Evolutionary conservation across 2,797 vertebrate species (phyloP).

Genomic region (Caiman crocodilus): DNA sequence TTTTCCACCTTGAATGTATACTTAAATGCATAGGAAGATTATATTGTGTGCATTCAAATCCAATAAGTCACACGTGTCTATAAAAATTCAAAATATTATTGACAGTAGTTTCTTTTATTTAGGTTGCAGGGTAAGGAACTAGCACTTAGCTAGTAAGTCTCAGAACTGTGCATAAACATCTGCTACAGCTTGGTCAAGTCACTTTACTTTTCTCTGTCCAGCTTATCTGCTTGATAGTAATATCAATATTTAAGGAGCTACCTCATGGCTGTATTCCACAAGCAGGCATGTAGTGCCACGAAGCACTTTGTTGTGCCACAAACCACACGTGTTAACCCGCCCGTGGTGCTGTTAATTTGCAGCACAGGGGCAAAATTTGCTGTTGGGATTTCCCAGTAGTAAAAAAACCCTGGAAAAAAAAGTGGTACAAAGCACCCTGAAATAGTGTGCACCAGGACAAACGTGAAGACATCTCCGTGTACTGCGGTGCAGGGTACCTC

Average conservation of each 20-base stretch:
- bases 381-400: too few species aligned
- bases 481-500: too few species aligned
- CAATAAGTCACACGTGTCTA: background rate
- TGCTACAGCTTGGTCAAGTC: background rate
- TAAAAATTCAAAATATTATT: background rate
- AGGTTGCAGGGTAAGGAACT: background rate
- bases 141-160: background rate
- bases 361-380: too few species aligned
- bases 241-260: background rate
- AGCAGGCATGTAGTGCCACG: too few species aligned
- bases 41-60: background rate
- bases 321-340: too few species aligned
- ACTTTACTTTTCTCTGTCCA: background rate
- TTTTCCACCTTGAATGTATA: slow-evolving; percentile 21
- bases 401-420: too few species aligned
- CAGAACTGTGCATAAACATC: background rate
- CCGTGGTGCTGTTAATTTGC: too few species aligned
- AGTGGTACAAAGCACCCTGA: too few species aligned
- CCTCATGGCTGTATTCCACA: background rate
- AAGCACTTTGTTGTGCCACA: too few species aligned
- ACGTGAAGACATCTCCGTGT: too few species aligned
- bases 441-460: too few species aligned
- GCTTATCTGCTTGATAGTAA: background rate
- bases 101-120: background rate
- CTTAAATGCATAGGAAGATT: slow-evolving; percentile 10